Evolutionary conservation across 2,797 vertebrate genomes (phyloP), one percentile per base, ranked within the genome.

Genomic region (Tokudaia tokunoshimensis): DNA sequence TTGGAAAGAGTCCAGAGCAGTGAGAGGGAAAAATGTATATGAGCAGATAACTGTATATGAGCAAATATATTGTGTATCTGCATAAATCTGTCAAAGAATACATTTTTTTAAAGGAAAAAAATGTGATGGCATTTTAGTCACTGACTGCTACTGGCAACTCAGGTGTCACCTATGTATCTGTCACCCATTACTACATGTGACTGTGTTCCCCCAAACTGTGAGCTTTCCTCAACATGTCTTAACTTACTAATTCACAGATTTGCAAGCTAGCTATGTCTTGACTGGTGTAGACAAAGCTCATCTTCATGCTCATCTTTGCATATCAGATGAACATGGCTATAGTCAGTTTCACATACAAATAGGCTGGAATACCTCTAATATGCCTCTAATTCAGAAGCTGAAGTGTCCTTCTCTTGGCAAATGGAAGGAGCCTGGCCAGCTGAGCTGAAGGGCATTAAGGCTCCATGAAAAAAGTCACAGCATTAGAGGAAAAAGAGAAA

Each of bases 191-290:
- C 6, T 37, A 55, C 34, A 20, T 17, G 75, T 72, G 55, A 10
- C 22, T 81, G 2, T 86, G 3, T 79, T 84, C 20, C 26, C 82
- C 80, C 78, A 67, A 65, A 55, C 50, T 61, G 63, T 83, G 6
- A 85, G 65, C 47, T 95, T 87, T 94, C 34, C 76, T 63, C 80
- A 83, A 34, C 57, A 89, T 57, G 29, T 19, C 41, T 67, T 93
- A 26, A 75, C 24, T 76, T 29, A 88, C 2, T 10, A 82, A 24
- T 72, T 90, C 15, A 91, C 3, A 31, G 13, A 47, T 34, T 89
- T 92, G 19, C 44, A 75, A 76, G 22, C 47, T 86, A 78, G 26
- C 24, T 1, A 4, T 82, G 24, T 80, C 41, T 91, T 59, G 26
- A 15, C 31, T 76, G 34, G 67, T 50, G 31, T n/a, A 92, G 12